Percentiles rank a stretch among this genome's conserved stretches.
phyloP scores from a whole-genome alignment of 2,113 vertebrate species.

The Genyomyrus donnyi region DNA sequence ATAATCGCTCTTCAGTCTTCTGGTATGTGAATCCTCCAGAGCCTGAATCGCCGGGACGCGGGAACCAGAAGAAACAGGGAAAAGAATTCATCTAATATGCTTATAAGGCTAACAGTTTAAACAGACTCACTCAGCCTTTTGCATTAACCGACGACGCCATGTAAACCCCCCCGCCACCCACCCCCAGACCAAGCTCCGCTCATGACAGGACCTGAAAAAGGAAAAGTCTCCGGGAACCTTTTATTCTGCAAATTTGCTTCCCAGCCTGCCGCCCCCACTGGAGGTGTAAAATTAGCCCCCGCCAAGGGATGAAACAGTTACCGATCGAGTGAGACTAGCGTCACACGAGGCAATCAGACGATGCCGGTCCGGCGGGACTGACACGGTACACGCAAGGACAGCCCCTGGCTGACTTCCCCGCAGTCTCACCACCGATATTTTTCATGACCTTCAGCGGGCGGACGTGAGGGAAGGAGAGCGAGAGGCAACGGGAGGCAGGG shows the following conservation, averaged over 20 bases:
- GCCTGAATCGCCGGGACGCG: not conserved
- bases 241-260: not conserved
- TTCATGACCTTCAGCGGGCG: not conserved
- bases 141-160: not conserved
- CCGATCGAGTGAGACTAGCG: slow-evolving; percentile 40
- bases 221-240: not conserved
- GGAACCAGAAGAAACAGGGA: not conserved
- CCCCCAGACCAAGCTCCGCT: not conserved
- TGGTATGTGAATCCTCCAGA: not conserved
- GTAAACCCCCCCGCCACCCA: not conserved
- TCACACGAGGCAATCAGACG: slow-evolving; percentile 29
- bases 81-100: not conserved
- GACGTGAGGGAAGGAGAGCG: slow-evolving; percentile 13
- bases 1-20: not conserved
- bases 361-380: slow-evolving; percentile 13
- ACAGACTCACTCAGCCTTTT: not conserved
- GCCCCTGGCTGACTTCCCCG: slow-evolving; percentile 18
- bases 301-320: slow-evolving; percentile 29
- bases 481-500: not conserved
- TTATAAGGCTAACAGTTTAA: not conserved
- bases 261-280: slow-evolving; percentile 33
- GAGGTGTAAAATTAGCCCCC: slow-evolving; percentile 32
- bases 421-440: slow-evolving; percentile 22
- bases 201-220: not conserved
- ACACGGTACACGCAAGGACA: slow-evolving; percentile 16